phyloP scores from a whole-genome alignment of 1,140 invertebrate species.

The Aphis craccivora region DNA sequence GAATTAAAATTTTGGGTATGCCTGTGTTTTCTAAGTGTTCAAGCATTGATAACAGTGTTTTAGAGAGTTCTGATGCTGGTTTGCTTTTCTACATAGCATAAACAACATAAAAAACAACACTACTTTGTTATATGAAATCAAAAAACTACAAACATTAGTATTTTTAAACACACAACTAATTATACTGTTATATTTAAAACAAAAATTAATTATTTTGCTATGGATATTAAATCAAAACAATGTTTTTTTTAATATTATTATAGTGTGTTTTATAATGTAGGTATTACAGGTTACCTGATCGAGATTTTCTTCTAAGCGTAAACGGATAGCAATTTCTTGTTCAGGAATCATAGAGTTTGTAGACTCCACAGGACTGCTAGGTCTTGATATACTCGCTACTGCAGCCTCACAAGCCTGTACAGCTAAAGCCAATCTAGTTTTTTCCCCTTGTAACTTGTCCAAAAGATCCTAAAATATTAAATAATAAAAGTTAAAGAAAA shows the following conservation, averaged over 20 bases:
- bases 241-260: not conserved
- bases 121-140: constrained; percentile 24
- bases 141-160: constrained; percentile 28
- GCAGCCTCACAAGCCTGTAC: constrained; percentile 92
- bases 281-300: constrained; percentile 78
- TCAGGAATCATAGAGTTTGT: constrained; percentile 82
- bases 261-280: not conserved
- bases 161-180: not conserved
- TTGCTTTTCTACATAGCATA: constrained; percentile 26
- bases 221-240: not conserved
- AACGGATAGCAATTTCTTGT: constrained; percentile 82
- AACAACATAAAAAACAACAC: constrained; percentile 21
- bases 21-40: constrained; percentile 40
- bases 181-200: not conserved
- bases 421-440: constrained; percentile 82
- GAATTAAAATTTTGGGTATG: constrained; percentile 28
- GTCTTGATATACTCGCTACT: constrained; percentile 87
- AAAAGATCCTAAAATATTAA: constrained; percentile 72
- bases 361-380: constrained; percentile 84
- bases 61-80: not conserved
- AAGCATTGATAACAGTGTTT: not conserved
- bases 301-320: constrained; percentile 85
- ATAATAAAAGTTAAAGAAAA: constrained; percentile 29
- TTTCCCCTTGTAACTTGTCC: constrained; percentile 85
- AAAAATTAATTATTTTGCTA: not conserved